A percentile compares a stretch with the other conserved stretches of the same genome.
phyloP scores from a whole-genome alignment of 35 echinoderm and acorn worm species.

The Lytechinus pictus region DNA sequence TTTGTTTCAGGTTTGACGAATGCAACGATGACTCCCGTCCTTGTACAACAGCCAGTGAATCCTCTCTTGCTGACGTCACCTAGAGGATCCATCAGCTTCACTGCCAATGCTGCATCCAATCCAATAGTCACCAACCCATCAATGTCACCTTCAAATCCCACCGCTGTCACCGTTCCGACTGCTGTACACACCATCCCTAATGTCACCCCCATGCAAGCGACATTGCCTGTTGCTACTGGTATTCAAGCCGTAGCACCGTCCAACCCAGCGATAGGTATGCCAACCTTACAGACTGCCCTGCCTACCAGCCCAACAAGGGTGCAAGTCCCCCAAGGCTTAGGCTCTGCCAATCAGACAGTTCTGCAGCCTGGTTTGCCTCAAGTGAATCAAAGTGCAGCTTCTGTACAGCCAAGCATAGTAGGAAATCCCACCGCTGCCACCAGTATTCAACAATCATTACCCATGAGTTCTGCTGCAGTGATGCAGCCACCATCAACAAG shows the following conservation, averaged over 20 bases:
- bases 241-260: background rate
- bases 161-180: background rate
- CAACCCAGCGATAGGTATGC: conserved; percentile 4
- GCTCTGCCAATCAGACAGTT: conserved; percentile 9
- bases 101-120: conserved; percentile 49
- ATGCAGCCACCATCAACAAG: background rate
- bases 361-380: background rate
- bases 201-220: background rate
- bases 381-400: background rate
- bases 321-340: background rate
- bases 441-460: conserved; percentile 5
- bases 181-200: conserved; percentile 26
- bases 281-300: background rate
- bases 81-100: conserved; percentile 6
- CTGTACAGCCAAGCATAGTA: background rate
- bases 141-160: background rate
- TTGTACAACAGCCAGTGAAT: conserved; percentile 50
- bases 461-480: background rate
- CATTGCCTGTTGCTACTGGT: background rate
- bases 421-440: conserved; percentile 48
- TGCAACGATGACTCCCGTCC: conserved; percentile 44
- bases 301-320: background rate
- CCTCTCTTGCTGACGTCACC: conserved; percentile 53
- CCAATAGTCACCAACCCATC: conserved; percentile 3
- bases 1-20: background rate